These are phyloP conservation scores for Bagarius yarrelli DNA, from an alignment of 2,113 vertebrate genomes.

Conservation along the genomic window DNA sequence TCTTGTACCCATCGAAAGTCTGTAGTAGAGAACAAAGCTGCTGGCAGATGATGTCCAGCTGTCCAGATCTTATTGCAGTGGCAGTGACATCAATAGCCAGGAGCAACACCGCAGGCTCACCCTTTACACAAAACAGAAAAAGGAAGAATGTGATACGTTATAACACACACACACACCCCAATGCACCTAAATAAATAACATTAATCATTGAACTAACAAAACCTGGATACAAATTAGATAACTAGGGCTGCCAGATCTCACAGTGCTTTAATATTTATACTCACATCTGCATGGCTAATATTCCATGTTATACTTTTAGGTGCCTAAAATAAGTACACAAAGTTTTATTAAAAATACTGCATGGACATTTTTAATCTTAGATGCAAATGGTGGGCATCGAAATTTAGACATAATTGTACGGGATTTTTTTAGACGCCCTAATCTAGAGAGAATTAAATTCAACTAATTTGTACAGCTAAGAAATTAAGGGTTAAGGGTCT, in stretches of 20 bases:
- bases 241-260: background rate
- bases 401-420: background rate
- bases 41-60: slow-evolving; percentile 66
- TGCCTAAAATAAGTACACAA: background rate
- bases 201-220: background rate
- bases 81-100: slow-evolving; percentile 73
- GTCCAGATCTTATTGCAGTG: slow-evolving; percentile 65
- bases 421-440: too few species aligned
- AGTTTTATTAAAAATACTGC: background rate
- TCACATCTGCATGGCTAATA: background rate
- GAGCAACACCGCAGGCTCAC: slow-evolving; percentile 65
- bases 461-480: too few species aligned
- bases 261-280: background rate
- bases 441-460: too few species aligned
- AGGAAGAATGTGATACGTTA: background rate
- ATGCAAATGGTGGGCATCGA: background rate
- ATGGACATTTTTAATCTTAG: background rate
- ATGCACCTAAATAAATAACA: background rate
- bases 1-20: slow-evolving; percentile 60
- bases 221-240: background rate
- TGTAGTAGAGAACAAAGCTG: slow-evolving; percentile 64
- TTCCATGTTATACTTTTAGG: background rate
- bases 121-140: slow-evolving; percentile 49
- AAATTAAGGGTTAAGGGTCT: too few species aligned
- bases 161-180: slow-evolving; percentile 18